Evolutionary conservation across 2,113 vertebrate species (phyloP), one percentile per base, ranked within the genome.

Genomic region (Mungos mungo): DNA sequence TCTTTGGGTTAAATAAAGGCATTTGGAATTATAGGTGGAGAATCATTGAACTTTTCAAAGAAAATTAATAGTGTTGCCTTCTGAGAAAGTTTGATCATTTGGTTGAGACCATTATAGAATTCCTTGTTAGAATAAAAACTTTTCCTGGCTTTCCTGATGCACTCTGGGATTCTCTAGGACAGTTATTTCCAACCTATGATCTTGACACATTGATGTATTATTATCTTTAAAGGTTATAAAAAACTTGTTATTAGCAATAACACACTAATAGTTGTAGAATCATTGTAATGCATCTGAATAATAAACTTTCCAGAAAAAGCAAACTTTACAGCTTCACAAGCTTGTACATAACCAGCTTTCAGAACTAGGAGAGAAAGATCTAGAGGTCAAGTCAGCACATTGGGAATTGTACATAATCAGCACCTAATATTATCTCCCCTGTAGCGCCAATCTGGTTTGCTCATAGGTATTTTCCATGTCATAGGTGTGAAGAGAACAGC

Each of bases 1-100:
- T 96, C 38, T 98, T 98, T 84, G 80, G 80, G 93, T 87, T 98
- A 98, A 98, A 98, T 96, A 69, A 97, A 98, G 96, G 95, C 97
- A 66, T 97, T 97, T 97, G 79, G 90, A 98, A 98, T 98, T 98
- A 97, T 88, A 98, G 92, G 93, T 98, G 72, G 89, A 94, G 84
- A 98, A 98, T 96, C 97, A 92, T 0, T 98, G 96, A 98, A 98
- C 93, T 98, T 98, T 97, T 88, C 94, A 98, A 97, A 95, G 97
- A 97, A 98, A 98, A 97, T 96, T 93, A 98, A 96, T 92, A 98
- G 84, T 97, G 95, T 96, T 93, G 85, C 80, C 41, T 97, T 97
- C 95, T 88, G 95, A 98, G 95, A 88, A 38, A 47, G 23, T 93
- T 63, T 97, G 87, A 88, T 97, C 90, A 68, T 89, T 87, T 97